phyloP scores from a whole-genome alignment of 2,113 vertebrate species.

The Symphodus melops region DNA sequence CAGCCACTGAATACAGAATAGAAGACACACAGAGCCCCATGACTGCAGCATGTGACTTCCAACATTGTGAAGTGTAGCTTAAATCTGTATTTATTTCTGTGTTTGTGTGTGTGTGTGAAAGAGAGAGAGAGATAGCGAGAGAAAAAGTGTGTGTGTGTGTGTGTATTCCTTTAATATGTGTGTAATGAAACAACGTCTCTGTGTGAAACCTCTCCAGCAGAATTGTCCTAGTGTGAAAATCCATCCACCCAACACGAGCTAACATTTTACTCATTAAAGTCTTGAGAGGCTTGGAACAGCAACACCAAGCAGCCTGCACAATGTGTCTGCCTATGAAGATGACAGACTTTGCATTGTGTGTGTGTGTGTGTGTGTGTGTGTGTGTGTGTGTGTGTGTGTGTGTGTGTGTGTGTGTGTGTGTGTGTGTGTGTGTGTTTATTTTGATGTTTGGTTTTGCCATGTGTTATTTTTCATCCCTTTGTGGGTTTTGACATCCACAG shows the following conservation, averaged over 20 bases:
- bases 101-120: neutral
- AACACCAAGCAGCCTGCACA: constrained; percentile 60
- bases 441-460: constrained; percentile 29
- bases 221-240: constrained; percentile 73
- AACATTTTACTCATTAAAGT: constrained; percentile 74
- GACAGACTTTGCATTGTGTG: constrained; percentile 15
- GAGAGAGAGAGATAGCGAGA: no score
- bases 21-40: constrained; percentile 35
- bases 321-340: constrained; percentile 30
- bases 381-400: constrained; percentile 7
- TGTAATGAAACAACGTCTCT: constrained; percentile 62
- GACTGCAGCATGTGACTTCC: constrained; percentile 44
- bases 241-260: constrained; percentile 60
- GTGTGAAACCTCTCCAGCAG: constrained; percentile 65
- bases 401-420: constrained; percentile 14
- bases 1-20: constrained; percentile 59
- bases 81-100: constrained; percentile 56
- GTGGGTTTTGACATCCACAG: constrained; percentile 50
- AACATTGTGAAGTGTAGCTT: constrained; percentile 35
- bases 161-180: constrained; percentile 39
- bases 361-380: constrained; percentile 28
- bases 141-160: neutral
- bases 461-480: constrained; percentile 37
- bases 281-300: constrained; percentile 58
- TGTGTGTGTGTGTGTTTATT: constrained; percentile 25